Evolutionary conservation across 2,797 vertebrate genomes (phyloP), one percentile per base, ranked within the genome.

Genomic region (Parauchenoglanis ngamensis): DNA sequence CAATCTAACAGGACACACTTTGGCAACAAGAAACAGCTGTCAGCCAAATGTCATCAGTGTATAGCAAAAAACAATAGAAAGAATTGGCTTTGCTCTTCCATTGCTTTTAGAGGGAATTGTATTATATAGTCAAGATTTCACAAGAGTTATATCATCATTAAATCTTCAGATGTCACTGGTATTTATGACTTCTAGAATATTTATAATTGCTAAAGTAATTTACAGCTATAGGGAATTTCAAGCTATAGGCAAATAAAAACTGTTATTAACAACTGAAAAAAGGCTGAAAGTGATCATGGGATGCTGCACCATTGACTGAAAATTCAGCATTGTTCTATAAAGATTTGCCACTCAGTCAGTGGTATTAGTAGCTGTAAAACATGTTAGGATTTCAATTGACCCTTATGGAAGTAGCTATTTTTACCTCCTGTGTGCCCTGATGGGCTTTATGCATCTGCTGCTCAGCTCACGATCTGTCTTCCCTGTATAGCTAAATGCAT

Each of bases 361-460:
- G 54, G 67, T 35, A 83, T 56, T 56, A 21, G 44, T 63, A 65
- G 61, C 23, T 49, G 25, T 28, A 3, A 79, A 79, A 59, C 21
- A 81, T 70, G 40, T 52, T 73, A 88, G 65, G 83, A 68, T 85
- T 85, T 83, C 72, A 73, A 86, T 76, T 56, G 52, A 76, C 59
- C 49, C 63, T 67, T 88, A 54, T 85, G 65, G 73, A 89, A 23
- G 63, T 12, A n/a, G 87, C 75, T 91, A 91, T 92, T 89, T 89
- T 89, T 92, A 91, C 56, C 85, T 86, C 44, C 63, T 21, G 76
- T 73, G 83, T 83, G 31, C 54, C 68, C 86, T 75, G 83, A 76
- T 76, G 77, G 59, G 79, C 52, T 85, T 87, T 59, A 65, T 82
- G 85, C 73, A 35, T 81, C 23, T 70, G 73, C 1, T 15, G 17